A percentile compares a stretch with the other conserved stretches of the same genome.
These are phyloP conservation scores for Nilaparvata lugens DNA, from an alignment of 1,140 invertebrate species.

Conservation along the genomic window DNA sequence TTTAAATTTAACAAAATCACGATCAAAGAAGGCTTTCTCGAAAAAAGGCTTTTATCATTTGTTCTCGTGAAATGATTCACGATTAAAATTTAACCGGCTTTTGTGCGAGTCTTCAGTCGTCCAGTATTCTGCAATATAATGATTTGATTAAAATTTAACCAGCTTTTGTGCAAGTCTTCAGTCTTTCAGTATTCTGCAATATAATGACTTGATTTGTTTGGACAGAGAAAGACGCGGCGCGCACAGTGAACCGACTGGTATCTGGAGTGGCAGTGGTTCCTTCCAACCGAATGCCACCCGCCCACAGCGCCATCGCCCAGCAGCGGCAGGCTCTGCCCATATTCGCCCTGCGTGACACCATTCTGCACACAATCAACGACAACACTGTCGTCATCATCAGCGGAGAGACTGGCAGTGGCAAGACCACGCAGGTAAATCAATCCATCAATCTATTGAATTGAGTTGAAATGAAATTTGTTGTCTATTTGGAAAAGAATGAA, in stretches of 20 bases:
- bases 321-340: conserved; percentile 62
- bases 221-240: conserved; percentile 39
- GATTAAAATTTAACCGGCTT: neutral
- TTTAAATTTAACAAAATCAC: too few relatives aligned
- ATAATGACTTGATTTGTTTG: conserved; percentile 15
- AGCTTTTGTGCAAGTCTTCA: neutral
- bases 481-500: too few relatives aligned
- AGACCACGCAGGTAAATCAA: conserved; percentile 78
- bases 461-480: too few relatives aligned
- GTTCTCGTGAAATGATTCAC: neutral
- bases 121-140: neutral
- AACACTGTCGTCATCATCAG: conserved; percentile 57
- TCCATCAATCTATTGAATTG: too few relatives aligned
- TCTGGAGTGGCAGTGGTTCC: conserved; percentile 49
- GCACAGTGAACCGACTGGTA: conserved; percentile 48
- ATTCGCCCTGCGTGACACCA: conserved; percentile 53
- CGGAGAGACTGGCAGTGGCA: conserved; percentile 79
- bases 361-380: conserved; percentile 72
- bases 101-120: neutral
- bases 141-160: neutral
- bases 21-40: neutral
- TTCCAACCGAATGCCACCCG: conserved; percentile 38
- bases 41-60: neutral
- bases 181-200: neutral
- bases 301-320: conserved; percentile 9